A percentile compares a stretch with the other conserved stretches of the same genome.
phyloP scores from a whole-genome alignment of 2,113 vertebrate species.

The Suricata suricatta region DNA sequence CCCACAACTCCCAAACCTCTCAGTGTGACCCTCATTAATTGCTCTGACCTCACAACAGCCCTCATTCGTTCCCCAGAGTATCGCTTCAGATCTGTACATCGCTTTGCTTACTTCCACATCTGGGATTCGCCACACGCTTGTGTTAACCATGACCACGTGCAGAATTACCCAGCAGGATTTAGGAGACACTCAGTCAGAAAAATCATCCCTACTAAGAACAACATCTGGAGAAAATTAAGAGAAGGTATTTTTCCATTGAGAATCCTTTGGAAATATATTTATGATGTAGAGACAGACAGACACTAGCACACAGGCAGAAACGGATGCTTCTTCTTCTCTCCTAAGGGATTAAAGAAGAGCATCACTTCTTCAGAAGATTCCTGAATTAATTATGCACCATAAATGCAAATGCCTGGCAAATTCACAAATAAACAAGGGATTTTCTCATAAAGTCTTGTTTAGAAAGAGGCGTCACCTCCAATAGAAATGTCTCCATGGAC shows the following conservation, averaged over 20 bases:
- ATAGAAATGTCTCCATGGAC: slow-evolving; percentile 41
- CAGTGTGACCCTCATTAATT: slow-evolving; percentile 72
- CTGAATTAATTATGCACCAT: not conserved
- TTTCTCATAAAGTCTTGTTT: slow-evolving; percentile 65
- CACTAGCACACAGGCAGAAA: not conserved
- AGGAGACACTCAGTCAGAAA: slow-evolving; percentile 81
- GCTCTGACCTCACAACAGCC: slow-evolving; percentile 75
- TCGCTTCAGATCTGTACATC: slow-evolving; percentile 82
- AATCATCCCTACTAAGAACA: slow-evolving; percentile 83
- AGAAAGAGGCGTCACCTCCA: slow-evolving; percentile 41
- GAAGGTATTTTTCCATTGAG: slow-evolving; percentile 76
- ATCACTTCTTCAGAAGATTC: slow-evolving; percentile 25
- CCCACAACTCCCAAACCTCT: not conserved
- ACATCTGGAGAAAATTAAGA: slow-evolving; percentile 85
- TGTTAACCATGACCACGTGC: slow-evolving; percentile 83
- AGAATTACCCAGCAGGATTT: slow-evolving; percentile 83
- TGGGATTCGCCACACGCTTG: slow-evolving; percentile 83
- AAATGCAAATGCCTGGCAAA: slow-evolving; percentile 54
- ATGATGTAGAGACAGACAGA: slow-evolving; percentile 62
- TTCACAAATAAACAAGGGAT: slow-evolving; percentile 66
- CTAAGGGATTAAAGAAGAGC: slow-evolving; percentile 15
- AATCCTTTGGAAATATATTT: slow-evolving; percentile 69
- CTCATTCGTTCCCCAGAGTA: slow-evolving; percentile 82
- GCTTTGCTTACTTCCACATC: slow-evolving; percentile 85
- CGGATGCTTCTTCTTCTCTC: not conserved